Evolutionary conservation across 2,888 invertebrate species (phyloP).

Genomic region (Antitype chi): DNA sequence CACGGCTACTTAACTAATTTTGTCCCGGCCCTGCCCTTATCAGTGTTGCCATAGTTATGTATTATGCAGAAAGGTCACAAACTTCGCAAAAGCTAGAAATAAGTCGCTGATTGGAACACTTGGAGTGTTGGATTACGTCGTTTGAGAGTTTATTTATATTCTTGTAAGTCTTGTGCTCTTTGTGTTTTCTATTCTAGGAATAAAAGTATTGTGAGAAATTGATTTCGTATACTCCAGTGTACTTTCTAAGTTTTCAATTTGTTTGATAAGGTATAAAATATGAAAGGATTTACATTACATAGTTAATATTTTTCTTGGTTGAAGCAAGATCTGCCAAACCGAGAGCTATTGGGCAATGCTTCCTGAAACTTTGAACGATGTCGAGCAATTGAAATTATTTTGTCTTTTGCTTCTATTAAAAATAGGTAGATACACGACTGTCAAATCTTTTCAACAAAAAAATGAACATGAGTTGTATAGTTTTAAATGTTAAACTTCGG

Average conservation of each 20-base stretch:
- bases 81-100: slow-evolving; percentile 29
- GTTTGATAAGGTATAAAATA: neutral
- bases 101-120: slow-evolving; percentile 33
- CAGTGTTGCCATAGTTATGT: slow-evolving; percentile 32
- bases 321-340: too few species aligned
- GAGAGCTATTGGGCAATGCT: neutral
- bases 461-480: neutral
- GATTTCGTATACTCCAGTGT: neutral
- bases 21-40: slow-evolving; percentile 18
- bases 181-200: neutral
- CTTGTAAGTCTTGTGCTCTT: neutral
- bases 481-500: neutral
- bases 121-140: slow-evolving; percentile 3
- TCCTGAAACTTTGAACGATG: neutral
- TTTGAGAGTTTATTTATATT: slow-evolving; percentile 28
- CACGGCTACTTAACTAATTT: slow-evolving; percentile 6
- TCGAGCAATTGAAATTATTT: neutral
- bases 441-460: neutral
- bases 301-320: neutral
- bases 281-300: neutral
- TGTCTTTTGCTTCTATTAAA: neutral
- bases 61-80: slow-evolving; percentile 54
- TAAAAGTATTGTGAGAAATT: neutral
- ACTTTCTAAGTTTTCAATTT: neutral
- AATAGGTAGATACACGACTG: too few species aligned